Evolutionary conservation across 64 coral and sea anemone species (phyloP), one percentile per base, ranked within the genome.

Genomic region (Trachythela sp.): DNA sequence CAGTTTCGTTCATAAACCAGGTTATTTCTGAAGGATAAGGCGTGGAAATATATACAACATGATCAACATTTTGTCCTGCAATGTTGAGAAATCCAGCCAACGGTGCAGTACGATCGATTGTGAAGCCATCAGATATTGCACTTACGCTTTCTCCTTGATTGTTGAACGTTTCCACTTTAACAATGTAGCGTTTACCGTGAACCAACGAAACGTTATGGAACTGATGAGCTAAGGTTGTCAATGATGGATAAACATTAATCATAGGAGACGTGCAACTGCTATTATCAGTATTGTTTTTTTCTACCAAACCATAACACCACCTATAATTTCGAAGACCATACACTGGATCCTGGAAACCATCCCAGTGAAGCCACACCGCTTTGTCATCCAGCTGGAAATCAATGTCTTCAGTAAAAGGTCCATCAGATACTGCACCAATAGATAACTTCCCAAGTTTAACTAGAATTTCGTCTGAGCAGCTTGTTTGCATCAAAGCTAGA

Each of bases 301-400:
- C 30, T 18, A 80, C 9, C 34, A 36, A 9, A 18, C 75, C 90
- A 18, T 93, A 93, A 40, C 96, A 99, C 96, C 96, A 99, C 34
- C 93, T 91, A 54, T 95, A 99, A 15, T 71, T 56, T 17, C 33
- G 43, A 22, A 99, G 58, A 20, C 84, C 96, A 89, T 89, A 99
- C 22, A 95, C 93, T 60, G 96, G 95, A 51, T 97, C 95, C 48
- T 97, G 76, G 86, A 94, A 97, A 3, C 95, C 95, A 48, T 90
- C 86, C 95, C 95, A 97, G 42, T 97, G 92, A 10, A 91, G 88
- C 95, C 95, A 94, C 9, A 97, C 87, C 49, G 95, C 36, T 94
- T 45, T 45, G 11, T 45, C 42, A 11, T 45, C 42, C 4, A 45
- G 42, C 11, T 45, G 42, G 11, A 45, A 97, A 72, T 97, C 95